Base-by-base conservation (phyloP, 2,888 invertebrate genomes). In the Diarsia dahlii region DNA sequence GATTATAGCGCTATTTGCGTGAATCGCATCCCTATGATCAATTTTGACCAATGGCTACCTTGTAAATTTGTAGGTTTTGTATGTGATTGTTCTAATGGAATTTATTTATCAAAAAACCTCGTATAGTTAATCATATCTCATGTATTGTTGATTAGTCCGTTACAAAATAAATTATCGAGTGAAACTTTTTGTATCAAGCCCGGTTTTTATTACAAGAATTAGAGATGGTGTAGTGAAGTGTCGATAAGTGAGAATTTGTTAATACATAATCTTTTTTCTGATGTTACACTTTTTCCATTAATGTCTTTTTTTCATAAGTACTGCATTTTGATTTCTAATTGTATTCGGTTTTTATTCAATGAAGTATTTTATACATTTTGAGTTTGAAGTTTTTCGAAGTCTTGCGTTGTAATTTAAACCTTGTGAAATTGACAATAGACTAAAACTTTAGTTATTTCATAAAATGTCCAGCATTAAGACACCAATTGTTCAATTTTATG, bases 21-120 rank as follows among this genome's bases (percentile, higher is more conserved):
- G 9, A 18, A 45, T 63, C n/a, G 9, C 63, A 45, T 15, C n/a
- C 8, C 13, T 63, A 62, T 3, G 18, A 28, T 58, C 83, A 65
- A 84, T 77, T 78, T 80, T 23, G 69, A 81, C 75, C 86, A 86
- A 88, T 75, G 81, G 84, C 75, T 77, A 69, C 67, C 6, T 46
- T 84, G 80, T 84, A 81, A 77, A 78, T 86, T 80, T 66, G 28
- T 78, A 73, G 23, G 48, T 79, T 80, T 86, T 79, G 46, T 78
- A 85, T 83, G 76, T 76, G 39, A 72, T 72, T 48, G 71, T 78
- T 79, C n/a, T 67, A 69, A 71, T 52, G 18, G 45, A 80, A 73
- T 75, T 66, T 75, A 80, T 80, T 76, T 71, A 76, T 66, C 54
- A 9, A 56, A 52, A 64, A 69, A 66, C n/a, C 62, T 72, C 46